Conservation (phyloP, 2,797 vertebrate species). For the Halcyon badia region DNA sequence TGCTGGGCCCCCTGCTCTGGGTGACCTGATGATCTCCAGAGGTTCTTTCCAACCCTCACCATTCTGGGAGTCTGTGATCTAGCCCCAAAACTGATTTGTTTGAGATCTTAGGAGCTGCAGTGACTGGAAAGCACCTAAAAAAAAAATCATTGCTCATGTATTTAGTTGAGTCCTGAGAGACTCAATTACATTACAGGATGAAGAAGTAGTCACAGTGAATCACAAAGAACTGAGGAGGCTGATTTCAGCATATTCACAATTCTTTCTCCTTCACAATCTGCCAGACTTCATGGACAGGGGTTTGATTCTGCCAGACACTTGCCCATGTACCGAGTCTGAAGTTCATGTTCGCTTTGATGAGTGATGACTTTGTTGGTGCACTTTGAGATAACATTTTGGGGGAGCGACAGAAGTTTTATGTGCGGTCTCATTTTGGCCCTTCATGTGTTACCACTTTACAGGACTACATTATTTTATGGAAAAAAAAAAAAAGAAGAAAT, state of each 20-base stretch:
- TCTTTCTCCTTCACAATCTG: neutral
- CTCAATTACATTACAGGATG: too few relatives aligned
- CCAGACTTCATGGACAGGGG: neutral
- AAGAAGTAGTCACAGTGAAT: neutral
- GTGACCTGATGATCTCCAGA: too few relatives aligned
- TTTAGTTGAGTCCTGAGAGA: neutral
- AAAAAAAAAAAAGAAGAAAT: neutral
- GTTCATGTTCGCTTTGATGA: accelerated
- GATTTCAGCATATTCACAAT: neutral
- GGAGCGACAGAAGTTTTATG: neutral
- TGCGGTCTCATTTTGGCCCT: neutral
- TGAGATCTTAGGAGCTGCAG: neutral
- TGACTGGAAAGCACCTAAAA: neutral
- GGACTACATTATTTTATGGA: neutral
- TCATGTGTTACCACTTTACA: neutral
- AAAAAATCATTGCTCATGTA: neutral
- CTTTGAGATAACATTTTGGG: neutral
- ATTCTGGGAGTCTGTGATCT: too few relatives aligned
- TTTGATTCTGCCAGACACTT: neutral
- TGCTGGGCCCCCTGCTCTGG: too few relatives aligned
- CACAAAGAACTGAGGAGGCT: neutral
- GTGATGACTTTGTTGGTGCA: neutral
- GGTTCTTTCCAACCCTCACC: too few relatives aligned
- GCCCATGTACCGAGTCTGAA: neutral
- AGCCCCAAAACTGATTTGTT: neutral